Base-by-base conservation (phyloP, 2,888 invertebrate genomes). In the Lysandra bellargus region DNA sequence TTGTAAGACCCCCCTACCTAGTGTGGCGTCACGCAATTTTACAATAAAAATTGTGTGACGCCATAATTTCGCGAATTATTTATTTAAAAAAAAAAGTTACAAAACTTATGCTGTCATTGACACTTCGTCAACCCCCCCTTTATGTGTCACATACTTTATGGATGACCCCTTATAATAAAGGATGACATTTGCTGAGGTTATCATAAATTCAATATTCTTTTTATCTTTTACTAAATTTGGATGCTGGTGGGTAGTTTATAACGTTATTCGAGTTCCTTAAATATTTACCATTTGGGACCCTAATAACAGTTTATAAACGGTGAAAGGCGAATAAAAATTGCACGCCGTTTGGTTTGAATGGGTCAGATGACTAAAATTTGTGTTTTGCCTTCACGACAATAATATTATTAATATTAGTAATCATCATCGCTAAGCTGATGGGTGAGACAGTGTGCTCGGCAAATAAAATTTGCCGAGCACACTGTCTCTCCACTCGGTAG, bases 211-310 rank as follows among this genome's bases (percentile, higher is more conserved):
- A 17, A 53, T 33, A 53, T 57, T 53, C 76, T 57, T 75, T 75
- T 74, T 74, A 74, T 74, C 23, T 75, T 75, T 76, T 57, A 57
- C 76, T 57, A 53, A 76, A 57, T 76, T 30, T 57, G 76, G 76
- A 23, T 6, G 12, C 33, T 33, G 30, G 76, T 76, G 53, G 76
- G 76, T 44, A 74, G 74, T 57, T 30, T 33, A 57, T 57, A 76
- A 76, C 23, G 76, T 76, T 53, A 76, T 33, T 53, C 17, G 76
- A 57, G 53, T 69, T 40, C 23, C 23, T 75, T 76, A 76, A 53
- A 57, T 57, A 76, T 76, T 76, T 76, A 17, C 33, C 17, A 33
- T 76, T 76, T 57, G 33, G 33, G 69, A 69, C 12, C 69, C 69
- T 69, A 69, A 69, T 69, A 69, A 69, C 69, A 69, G 14, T 37